Evolutionary conservation across 2,113 vertebrate genomes (phyloP).

Genomic region (Leptocoma aspasia): DNA sequence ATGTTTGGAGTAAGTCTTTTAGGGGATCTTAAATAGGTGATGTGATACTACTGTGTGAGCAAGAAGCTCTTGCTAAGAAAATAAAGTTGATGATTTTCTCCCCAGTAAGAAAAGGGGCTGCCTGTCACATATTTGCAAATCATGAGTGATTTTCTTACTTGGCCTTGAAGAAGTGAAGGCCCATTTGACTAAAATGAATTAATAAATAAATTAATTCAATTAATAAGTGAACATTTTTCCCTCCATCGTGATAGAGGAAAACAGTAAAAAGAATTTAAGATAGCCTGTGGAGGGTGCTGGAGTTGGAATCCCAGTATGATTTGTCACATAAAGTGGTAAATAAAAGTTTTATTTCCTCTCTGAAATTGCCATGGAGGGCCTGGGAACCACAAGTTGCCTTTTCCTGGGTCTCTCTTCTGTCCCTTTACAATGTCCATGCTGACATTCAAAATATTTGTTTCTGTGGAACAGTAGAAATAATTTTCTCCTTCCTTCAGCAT

Average conservation of each 20-base stretch:
- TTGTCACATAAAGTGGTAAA: neutral
- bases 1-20: neutral
- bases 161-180: neutral
- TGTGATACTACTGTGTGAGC: neutral
- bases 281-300: neutral
- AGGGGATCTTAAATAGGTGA: neutral
- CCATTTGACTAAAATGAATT: neutral
- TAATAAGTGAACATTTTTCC: neutral
- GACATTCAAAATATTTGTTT: neutral
- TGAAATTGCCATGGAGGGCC: neutral
- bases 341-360: neutral
- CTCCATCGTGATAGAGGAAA: neutral
- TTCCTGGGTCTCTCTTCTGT: neutral
- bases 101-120: neutral
- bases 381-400: neutral
- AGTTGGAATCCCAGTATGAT: neutral
- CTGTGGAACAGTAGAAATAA: neutral
- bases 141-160: neutral
- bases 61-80: neutral
- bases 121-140: neutral
- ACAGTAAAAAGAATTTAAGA: neutral
- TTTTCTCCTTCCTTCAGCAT: neutral
- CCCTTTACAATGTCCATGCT: neutral
- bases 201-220: neutral
- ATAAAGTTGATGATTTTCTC: neutral